Base-by-base conservation (phyloP, 2,113 vertebrate species). In the Sterna hirundo region DNA sequence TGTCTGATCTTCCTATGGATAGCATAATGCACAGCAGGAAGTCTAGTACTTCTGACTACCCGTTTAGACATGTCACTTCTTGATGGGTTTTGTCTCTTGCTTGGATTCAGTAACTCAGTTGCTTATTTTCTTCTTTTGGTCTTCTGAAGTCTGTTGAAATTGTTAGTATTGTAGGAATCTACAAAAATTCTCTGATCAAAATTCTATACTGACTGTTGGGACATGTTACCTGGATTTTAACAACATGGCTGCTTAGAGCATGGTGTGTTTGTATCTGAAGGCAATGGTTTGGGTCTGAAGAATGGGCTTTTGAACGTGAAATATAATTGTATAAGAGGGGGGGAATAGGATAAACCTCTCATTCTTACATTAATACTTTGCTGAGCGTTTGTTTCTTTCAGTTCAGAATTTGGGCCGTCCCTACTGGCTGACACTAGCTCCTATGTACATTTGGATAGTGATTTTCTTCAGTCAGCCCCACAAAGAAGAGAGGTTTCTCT, bases 321-420 rank as follows among this genome's bases (percentile, higher is more conserved):
- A 13, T 6, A 3, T 17, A 47, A 11, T 40, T 58, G 55, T 60
- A 38, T 42, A 44, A 13, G 78, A 51, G 34, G 1, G 36, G 1
- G 46, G 40, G 17, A 64, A 3, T 10, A 36, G 65, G 32, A 65
- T 16, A 36, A 75, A 27, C 4, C 11, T n/a, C 65, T 78, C 34
- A 8, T 76, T 52, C 30, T 38, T 54, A n/a, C 18, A 0, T 21
- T 42, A 0, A n/a, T 60, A 5, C 36, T 49, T 49, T 26, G 44
- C 64, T 96, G 38, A 93, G 79, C 55, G 86, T 96, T 72, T 97
- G 17, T 95, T 88, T 97, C 88, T 97, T 99, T 79, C 98, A 99
- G 99, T 99, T 96, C 99, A 99, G 98, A 99, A 99, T 90, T 98
- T 99, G 91, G 99, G 99, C 88, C 99, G 99, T 64, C 99, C 99